phyloP scores from a whole-genome alignment of 2,888 invertebrate genomes.

The Ceramica pisi region DNA sequence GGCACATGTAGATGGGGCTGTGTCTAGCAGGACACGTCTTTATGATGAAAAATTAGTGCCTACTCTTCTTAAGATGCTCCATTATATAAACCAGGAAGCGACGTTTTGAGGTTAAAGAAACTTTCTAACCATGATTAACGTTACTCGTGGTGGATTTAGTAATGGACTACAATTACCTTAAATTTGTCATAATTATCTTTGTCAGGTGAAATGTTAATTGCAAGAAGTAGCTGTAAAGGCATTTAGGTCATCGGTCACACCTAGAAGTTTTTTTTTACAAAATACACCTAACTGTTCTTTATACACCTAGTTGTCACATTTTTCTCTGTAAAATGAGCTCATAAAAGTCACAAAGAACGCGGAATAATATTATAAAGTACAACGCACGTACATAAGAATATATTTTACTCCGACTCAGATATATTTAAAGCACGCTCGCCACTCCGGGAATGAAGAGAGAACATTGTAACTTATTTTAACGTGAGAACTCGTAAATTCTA shows the following conservation, averaged over 20 bases:
- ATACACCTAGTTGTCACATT: neutral
- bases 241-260: neutral
- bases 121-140: neutral
- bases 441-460: slow-evolving; percentile 40
- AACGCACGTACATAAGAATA: slow-evolving; percentile 33
- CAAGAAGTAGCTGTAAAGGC: neutral
- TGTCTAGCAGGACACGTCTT: too few relatives aligned
- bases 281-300: neutral
- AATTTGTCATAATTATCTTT: neutral
- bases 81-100: neutral
- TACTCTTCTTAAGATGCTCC: neutral
- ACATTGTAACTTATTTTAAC: slow-evolving; percentile 55
- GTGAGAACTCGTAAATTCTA: slow-evolving; percentile 54
- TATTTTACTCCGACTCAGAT: slow-evolving; percentile 29
- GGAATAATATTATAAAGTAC: slow-evolving; percentile 20
- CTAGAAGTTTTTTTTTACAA: neutral
- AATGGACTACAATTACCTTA: neutral
- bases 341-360: slow-evolving; percentile 28
- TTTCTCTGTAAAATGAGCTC: neutral
- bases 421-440: slow-evolving; percentile 37
- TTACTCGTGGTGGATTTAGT: neutral
- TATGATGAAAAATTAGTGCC: neutral
- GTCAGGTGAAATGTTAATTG: neutral
- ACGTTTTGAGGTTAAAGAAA: neutral
- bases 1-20: too few relatives aligned